These are phyloP conservation scores for Sebastes kiyomatsui DNA, from an alignment of 2,797 vertebrate species.

Conservation along the genomic window DNA sequence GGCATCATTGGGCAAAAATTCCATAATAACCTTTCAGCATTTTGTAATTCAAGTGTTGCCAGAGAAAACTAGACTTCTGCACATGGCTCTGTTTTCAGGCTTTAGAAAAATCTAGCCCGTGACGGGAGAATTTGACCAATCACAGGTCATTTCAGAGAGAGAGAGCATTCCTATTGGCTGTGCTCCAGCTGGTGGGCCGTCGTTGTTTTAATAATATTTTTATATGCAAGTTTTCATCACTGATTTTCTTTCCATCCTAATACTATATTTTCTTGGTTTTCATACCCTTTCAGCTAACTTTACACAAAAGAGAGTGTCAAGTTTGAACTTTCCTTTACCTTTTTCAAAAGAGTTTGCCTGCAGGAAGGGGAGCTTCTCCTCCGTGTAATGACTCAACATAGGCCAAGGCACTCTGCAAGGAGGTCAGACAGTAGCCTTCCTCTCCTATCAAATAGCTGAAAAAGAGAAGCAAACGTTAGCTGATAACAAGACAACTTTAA, in stretches of 20 bases:
- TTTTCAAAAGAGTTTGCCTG: slow-evolving; percentile 61
- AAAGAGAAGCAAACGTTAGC: slow-evolving; percentile 15
- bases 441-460: slow-evolving; percentile 94
- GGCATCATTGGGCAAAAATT: too few species aligned
- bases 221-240: neutral
- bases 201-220: neutral
- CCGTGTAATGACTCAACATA: slow-evolving; percentile 88
- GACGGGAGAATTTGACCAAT: too few species aligned
- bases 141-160: too few species aligned
- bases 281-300: neutral
- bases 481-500: neutral
- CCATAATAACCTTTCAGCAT: too few species aligned
- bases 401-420: slow-evolving; percentile 92
- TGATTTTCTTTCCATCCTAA: neutral
- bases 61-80: too few species aligned
- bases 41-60: too few species aligned
- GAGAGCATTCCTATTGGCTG: too few species aligned
- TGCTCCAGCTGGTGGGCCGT: too few species aligned
- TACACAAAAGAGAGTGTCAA: neutral
- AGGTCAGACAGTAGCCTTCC: slow-evolving; percentile 96
- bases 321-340: slow-evolving; percentile 48
- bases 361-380: slow-evolving; percentile 35
- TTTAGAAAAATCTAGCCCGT: too few species aligned
- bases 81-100: too few species aligned
- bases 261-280: neutral